These are phyloP conservation scores for Varanus salvator DNA, from an alignment of 2,113 vertebrate genomes.

Conservation along the genomic window DNA sequence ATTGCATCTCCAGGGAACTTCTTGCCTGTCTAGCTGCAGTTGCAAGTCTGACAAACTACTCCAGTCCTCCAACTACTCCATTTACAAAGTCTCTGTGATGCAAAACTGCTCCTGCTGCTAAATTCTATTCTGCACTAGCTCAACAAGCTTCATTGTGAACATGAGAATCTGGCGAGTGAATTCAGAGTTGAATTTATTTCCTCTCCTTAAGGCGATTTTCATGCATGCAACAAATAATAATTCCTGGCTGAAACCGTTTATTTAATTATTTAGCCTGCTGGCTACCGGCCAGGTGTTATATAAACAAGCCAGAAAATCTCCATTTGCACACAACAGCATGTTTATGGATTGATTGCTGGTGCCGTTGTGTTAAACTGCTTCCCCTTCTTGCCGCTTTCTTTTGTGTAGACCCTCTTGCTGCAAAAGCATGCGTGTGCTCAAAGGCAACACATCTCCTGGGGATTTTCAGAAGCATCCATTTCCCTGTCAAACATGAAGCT, in stretches of 20 bases:
- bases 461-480: constrained; percentile 36
- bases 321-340: constrained; percentile 3
- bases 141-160: constrained; percentile 45
- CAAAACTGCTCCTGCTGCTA: neutral
- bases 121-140: constrained; percentile 48
- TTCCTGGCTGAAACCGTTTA: constrained; percentile 70
- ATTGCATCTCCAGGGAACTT: neutral
- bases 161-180: constrained; percentile 44
- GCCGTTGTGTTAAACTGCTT: constrained; percentile 6
- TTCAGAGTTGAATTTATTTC: constrained; percentile 69
- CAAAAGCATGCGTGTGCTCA: constrained; percentile 36
- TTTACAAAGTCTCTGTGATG: neutral
- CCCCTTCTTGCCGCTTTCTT: constrained; percentile 14
- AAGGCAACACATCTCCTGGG: neutral
- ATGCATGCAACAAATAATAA: constrained; percentile 67
- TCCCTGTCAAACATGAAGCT: constrained; percentile 31
- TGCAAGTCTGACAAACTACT: neutral
- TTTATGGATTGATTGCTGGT: constrained; percentile 55
- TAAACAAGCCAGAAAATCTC: constrained; percentile 51
- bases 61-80: neutral
- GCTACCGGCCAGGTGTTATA: constrained; percentile 68
- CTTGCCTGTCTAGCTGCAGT: neutral
- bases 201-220: constrained; percentile 69
- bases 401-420: constrained; percentile 3
- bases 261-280: constrained; percentile 77